phyloP scores from a whole-genome alignment of 2,797 vertebrate species.

The Aotus griseimembra region DNA sequence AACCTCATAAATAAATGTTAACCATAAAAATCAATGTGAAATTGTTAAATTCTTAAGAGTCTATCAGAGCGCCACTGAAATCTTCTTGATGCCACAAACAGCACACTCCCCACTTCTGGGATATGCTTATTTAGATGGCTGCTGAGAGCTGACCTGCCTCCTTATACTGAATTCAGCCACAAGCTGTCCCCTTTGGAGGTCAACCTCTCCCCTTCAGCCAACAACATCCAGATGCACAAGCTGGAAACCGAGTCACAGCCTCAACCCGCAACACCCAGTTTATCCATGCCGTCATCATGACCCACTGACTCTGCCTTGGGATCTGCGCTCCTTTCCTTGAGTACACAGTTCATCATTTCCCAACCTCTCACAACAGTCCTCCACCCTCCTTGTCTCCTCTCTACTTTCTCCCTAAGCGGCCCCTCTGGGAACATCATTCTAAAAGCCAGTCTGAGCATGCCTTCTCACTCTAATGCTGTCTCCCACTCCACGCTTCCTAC shows the following conservation, averaged over 20 bases:
- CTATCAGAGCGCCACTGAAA: not conserved
- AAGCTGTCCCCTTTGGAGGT: not conserved
- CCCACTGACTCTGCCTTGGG: not conserved
- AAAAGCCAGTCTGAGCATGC: too few relatives aligned
- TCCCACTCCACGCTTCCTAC: not conserved
- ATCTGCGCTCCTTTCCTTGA: not conserved
- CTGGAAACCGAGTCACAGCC: not conserved
- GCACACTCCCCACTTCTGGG: not conserved
- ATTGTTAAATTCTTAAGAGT: not conserved
- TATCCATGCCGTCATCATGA: not conserved
- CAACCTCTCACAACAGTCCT: not conserved
- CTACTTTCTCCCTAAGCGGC: not conserved
- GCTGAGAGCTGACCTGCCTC: not conserved
- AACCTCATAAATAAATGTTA: not conserved
- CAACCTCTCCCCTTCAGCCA: not conserved
- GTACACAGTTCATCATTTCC: fast-evolving
- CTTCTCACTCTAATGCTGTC: not conserved
- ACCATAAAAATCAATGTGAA: not conserved
- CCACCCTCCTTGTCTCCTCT: not conserved
- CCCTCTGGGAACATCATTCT: too few relatives aligned
- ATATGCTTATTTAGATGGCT: not conserved
- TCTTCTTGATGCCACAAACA: not conserved
- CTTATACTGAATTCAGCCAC: not conserved
- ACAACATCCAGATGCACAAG: not conserved
- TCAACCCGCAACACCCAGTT: fast-evolving